Conservation (phyloP, 2,113 vertebrate genomes). For the Alouatta palliata region DNA sequence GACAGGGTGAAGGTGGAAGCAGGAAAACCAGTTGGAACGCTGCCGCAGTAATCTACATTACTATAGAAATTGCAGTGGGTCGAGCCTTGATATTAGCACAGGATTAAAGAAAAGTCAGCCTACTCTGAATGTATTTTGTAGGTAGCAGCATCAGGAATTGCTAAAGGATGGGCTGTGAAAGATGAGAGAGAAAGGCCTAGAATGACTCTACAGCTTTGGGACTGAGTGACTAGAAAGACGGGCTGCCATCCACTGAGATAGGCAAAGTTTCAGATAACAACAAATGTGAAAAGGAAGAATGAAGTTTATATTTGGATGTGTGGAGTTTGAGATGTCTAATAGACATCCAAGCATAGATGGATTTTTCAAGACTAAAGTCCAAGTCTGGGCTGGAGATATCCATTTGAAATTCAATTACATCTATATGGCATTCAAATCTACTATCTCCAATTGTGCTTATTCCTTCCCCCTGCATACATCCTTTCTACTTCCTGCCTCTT, state of each 20-base stretch:
- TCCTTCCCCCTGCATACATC: neutral
- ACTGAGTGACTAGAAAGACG: neutral
- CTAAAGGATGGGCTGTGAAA: neutral
- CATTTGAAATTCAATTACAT: neutral
- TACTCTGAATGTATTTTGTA: neutral
- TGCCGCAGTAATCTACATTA: rapidly evolving
- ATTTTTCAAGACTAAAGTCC: neutral
- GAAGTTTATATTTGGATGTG: neutral
- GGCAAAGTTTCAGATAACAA: neutral
- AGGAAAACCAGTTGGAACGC: neutral
- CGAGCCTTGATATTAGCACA: neutral
- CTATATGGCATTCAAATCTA: neutral
- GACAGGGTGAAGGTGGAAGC: neutral
- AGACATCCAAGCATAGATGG: neutral
- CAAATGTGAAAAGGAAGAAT: neutral
- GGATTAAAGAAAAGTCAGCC: neutral
- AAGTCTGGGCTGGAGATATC: neutral
- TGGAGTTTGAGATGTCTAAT: neutral
- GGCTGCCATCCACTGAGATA: neutral
- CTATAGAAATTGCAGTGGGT: neutral
- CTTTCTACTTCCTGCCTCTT: neutral
- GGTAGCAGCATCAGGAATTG: neutral
- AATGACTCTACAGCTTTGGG: neutral
- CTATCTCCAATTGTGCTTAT: neutral
- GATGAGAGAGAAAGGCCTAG: neutral